These are phyloP conservation scores for Orthonychiurus folsomi DNA, from an alignment of 2,888 invertebrate species.

Conservation along the genomic window DNA sequence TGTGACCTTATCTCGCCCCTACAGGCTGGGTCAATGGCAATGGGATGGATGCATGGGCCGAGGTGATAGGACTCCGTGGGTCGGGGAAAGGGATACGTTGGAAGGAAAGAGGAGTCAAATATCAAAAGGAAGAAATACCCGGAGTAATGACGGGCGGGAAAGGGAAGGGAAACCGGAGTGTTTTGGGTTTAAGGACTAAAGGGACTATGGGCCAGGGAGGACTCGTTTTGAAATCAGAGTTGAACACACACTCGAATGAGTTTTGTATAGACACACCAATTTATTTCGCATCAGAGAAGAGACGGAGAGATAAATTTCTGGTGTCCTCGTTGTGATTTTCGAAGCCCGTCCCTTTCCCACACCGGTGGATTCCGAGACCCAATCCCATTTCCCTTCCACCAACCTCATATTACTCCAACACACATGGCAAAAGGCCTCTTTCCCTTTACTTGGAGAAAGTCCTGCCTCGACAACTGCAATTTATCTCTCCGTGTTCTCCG, in stretches of 20 bases:
- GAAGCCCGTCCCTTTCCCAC: neutral
- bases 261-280: conserved; percentile 35
- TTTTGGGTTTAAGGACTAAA: conserved; percentile 17
- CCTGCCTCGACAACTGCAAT: neutral
- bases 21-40: too few relatives aligned
- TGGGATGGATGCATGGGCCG: too few relatives aligned
- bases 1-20: too few relatives aligned
- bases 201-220: conserved; percentile 9
- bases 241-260: conserved; percentile 25
- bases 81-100: too few relatives aligned
- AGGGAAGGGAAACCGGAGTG: conserved; percentile 4
- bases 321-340: neutral
- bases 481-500: neutral
- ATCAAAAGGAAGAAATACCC: too few relatives aligned
- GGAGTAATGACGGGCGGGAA: too few relatives aligned
- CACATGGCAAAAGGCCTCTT: too few relatives aligned
- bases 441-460: neutral
- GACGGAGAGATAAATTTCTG: neutral
- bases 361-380: neutral
- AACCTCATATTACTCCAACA: conserved; percentile 1
- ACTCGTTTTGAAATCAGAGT: neutral
- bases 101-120: too few relatives aligned
- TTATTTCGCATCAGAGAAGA: conserved; percentile 1
- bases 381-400: neutral
- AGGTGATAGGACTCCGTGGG: too few relatives aligned